phyloP scores from a whole-genome alignment of 2,113 vertebrate species.

The Zingel zingel region DNA sequence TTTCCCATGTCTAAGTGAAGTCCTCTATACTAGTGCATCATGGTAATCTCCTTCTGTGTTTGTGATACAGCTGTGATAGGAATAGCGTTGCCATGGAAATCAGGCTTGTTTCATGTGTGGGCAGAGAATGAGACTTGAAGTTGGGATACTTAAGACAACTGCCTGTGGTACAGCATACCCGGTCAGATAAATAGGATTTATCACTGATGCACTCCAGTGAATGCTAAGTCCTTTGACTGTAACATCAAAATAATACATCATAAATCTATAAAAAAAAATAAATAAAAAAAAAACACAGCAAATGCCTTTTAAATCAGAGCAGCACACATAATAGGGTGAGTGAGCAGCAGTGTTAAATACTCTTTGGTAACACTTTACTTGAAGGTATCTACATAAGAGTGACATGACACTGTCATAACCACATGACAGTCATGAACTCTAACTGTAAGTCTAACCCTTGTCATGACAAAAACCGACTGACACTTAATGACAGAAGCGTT shows the following conservation, averaged over 20 bases:
- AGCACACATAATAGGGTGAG: not conserved
- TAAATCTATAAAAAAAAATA: not conserved
- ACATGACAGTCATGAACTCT: no score
- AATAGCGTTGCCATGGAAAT: slow-evolving; percentile 69
- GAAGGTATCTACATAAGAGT: no score
- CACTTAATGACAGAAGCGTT: no score
- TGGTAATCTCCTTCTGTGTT: slow-evolving; percentile 27
- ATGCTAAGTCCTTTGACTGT: no score
- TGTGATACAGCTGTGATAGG: slow-evolving; percentile 41
- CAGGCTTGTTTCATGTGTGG: slow-evolving; percentile 66
- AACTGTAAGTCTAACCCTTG: no score
- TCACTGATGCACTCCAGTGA: not conserved
- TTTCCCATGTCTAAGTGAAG: slow-evolving; percentile 8
- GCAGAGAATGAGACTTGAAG: slow-evolving; percentile 56
- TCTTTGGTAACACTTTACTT: not conserved
- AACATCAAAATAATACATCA: not conserved
- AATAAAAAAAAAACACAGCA: not conserved
- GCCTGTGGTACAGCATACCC: slow-evolving; percentile 16
- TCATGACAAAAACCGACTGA: no score
- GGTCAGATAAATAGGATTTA: not conserved
- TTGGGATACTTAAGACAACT: slow-evolving; percentile 56
- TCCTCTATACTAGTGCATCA: not conserved
- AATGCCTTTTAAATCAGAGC: not conserved
- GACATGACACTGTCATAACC: no score
- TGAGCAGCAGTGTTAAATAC: not conserved